Evolutionary conservation across 2,888 invertebrate genomes (phyloP).

Genomic region (Drosophila affinis): DNA sequence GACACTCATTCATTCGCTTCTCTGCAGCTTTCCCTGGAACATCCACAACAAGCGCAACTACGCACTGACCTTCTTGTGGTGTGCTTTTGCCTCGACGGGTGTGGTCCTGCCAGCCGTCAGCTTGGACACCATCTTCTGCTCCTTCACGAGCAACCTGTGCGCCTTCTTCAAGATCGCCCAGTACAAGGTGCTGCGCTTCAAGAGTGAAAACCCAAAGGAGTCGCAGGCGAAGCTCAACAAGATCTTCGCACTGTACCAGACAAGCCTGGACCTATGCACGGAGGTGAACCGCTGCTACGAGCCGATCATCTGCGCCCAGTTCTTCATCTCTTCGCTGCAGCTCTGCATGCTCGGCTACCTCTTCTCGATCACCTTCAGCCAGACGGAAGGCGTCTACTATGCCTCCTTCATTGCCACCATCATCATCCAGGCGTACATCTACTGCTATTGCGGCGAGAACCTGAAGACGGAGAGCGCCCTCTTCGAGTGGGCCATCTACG

Average conservation of each 20-base stretch:
- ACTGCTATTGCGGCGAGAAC: constrained; percentile 60
- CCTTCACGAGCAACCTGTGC: constrained; percentile 49
- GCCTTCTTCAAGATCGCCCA: constrained; percentile 60
- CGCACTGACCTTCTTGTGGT: constrained; percentile 26
- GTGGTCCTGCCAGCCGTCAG: constrained; percentile 42
- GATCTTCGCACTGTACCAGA: constrained; percentile 43
- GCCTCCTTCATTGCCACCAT: constrained; percentile 44
- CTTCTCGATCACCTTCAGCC: constrained; percentile 38
- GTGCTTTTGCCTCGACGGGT: constrained; percentile 26
- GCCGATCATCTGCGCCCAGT: constrained; percentile 49
- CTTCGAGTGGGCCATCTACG: constrained; percentile 56
- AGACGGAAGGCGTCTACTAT: constrained; percentile 48
- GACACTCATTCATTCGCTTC: not conserved
- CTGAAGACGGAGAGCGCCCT: constrained; percentile 46
- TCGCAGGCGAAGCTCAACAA: constrained; percentile 9
- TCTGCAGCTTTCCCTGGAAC: constrained; percentile 53
- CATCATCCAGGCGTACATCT: constrained; percentile 50
- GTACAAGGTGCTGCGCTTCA: constrained; percentile 36
- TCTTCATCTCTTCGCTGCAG: constrained; percentile 57
- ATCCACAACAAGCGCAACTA: constrained; percentile 27
- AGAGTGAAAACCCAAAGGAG: constrained; percentile 2
- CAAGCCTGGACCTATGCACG: constrained; percentile 41
- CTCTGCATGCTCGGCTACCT: constrained; percentile 54
- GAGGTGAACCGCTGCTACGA: constrained; percentile 43
- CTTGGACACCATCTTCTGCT: constrained; percentile 51